Base-by-base conservation (phyloP, 2,113 vertebrate genomes). In the Corvus hawaiiensis region DNA sequence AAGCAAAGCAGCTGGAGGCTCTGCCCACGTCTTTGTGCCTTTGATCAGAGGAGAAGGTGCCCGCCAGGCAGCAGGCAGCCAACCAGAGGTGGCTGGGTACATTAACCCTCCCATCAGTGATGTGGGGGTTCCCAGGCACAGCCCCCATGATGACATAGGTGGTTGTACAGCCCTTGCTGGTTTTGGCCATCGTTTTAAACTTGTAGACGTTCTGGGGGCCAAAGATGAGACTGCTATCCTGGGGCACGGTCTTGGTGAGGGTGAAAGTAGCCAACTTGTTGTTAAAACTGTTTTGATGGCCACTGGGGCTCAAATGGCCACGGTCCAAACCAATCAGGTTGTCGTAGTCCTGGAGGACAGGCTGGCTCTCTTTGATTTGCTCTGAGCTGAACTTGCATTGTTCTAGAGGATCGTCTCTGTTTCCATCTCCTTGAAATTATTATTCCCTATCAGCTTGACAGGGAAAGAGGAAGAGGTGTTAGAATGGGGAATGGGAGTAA, bases 221-320 rank as follows among this genome's bases (percentile, higher is more conserved):
- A 0, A 88, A 27, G 7, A 97, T 98, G 94, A 98, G 98, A 41
- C 96, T 96, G 6, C 56, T 58, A 6, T 94, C 12, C 76, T 97
- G 97, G 4, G 98, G 98, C 27, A 98, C 97, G 9, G 98, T 97
- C 58, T 98, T 98, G 14, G 98, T 98, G 84, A 98, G 91, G 9
- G 98, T 98, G 97, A 98, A 98, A 30, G 98, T 98, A 28, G 98
- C 87, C 0, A 49, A 59, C 30, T 93, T 98, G 93, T 93, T 98
- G 93, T 97, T 69, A 61, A 48, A 22, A 22, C 22, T 13, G 7
- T 12, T 11, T 62, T 98, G 98, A 49, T 98, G 98, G 63, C 97
- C 24, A 2, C 90, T 96, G 6, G 98, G 98, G 74, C 96, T 98
- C 64, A 98, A 88, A 61, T 98, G 98, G 12, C 98, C 98, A 0